phyloP scores from a whole-genome alignment of 2,888 invertebrate species.

The Schizaphis graminum region DNA sequence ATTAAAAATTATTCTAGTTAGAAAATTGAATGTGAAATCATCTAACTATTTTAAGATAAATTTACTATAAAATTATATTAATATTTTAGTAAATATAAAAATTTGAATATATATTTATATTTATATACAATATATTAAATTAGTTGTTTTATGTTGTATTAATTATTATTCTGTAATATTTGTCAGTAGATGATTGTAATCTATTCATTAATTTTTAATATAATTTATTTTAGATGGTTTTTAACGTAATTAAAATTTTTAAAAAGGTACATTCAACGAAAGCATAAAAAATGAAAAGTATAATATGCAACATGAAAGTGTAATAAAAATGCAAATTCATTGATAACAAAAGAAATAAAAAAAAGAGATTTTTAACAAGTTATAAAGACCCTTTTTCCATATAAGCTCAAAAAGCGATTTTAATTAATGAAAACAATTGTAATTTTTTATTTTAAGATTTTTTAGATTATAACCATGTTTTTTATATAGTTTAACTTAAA shows the following conservation, averaged over 20 bases:
- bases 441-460: background rate
- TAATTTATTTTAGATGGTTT: slow-evolving; percentile 34
- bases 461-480: slow-evolving; percentile 67
- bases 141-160: background rate
- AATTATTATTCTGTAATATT: background rate
- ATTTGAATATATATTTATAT: background rate
- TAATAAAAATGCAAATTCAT: slow-evolving; percentile 61
- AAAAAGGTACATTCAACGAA: slow-evolving; percentile 38
- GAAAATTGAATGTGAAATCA: background rate
- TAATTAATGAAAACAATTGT: slow-evolving; percentile 47
- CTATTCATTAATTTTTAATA: slow-evolving; percentile 31
- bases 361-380: slow-evolving; percentile 36
- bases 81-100: background rate
- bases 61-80: background rate
- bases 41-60: background rate
- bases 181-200: slow-evolving; percentile 17
- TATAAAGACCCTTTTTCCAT: slow-evolving; percentile 25
- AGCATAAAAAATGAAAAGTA: slow-evolving; percentile 24
- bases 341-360: slow-evolving; percentile 44
- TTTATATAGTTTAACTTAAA: background rate
- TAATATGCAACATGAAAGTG: slow-evolving; percentile 31
- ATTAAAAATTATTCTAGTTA: background rate
- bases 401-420: background rate
- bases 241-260: slow-evolving; percentile 29
- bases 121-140: background rate